Percentiles rank a stretch among this genome's conserved stretches.
Conservation (phyloP, 2,113 vertebrate species). For the Megaceryle maxima region DNA sequence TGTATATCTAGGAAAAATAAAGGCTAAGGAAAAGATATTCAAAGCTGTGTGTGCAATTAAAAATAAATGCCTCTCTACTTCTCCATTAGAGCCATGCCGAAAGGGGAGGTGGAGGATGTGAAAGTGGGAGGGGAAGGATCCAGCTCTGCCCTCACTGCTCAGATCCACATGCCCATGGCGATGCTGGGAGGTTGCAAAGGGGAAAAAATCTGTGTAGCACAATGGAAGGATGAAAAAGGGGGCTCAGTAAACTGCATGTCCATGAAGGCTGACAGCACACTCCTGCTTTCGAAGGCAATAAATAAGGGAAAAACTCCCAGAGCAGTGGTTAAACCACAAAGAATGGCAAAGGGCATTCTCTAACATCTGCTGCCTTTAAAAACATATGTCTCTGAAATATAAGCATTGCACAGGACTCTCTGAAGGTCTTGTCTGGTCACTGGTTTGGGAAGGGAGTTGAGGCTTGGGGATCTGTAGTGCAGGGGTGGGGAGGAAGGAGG, state of each 20-base stretch:
- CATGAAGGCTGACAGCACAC: neutral
- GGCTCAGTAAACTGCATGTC: neutral
- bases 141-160: neutral
- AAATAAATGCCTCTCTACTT: neutral
- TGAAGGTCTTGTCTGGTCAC: neutral
- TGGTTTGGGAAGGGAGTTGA: neutral
- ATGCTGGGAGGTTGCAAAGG: neutral
- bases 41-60: neutral
- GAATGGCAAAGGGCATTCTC: neutral
- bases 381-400: slow-evolving; percentile 8
- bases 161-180: neutral
- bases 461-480: rapidly evolving
- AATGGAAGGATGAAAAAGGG: neutral
- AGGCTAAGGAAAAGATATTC: neutral
- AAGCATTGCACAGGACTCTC: neutral
- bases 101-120: neutral
- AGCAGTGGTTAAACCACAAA: slow-evolving; percentile 27
- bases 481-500: neutral
- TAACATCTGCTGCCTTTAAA: slow-evolving; percentile 50
- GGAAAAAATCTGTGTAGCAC: rapidly evolving
- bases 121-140: neutral
- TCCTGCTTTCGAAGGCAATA: neutral
- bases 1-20: slow-evolving; percentile 49
- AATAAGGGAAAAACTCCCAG: slow-evolving; percentile 7
- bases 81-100: neutral